Percentiles rank a stretch among this genome's conserved stretches.
Conservation (phyloP, 2,797 vertebrate species). For the Sebastes vulpes region DNA sequence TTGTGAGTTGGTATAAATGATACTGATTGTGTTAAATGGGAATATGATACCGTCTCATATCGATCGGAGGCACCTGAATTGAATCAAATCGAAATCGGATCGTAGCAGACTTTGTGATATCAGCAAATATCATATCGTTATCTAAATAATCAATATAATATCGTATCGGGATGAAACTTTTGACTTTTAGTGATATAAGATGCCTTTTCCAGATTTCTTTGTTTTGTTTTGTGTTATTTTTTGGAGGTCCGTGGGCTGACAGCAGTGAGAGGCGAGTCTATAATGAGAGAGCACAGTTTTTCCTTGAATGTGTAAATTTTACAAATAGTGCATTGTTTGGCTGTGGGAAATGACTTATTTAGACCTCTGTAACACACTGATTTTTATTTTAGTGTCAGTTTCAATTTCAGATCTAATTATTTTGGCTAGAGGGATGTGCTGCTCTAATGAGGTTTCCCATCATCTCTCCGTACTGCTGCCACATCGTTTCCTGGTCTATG, state of each 20-base stretch:
- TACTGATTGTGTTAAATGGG: too few species aligned
- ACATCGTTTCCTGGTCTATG: background rate
- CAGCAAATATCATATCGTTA: too few species aligned
- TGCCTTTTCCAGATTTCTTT: background rate
- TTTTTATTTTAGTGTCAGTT: background rate
- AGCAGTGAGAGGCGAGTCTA: background rate
- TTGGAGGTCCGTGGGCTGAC: background rate
- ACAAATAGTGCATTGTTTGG: background rate
- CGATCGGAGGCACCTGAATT: too few species aligned
- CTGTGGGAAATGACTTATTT: background rate
- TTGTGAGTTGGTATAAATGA: too few species aligned
- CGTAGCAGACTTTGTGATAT: too few species aligned
- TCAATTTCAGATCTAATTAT: background rate
- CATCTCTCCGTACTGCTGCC: background rate
- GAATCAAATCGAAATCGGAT: too few species aligned
- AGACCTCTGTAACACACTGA: background rate
- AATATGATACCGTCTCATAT: rapidly evolving
- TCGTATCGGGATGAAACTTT: background rate
- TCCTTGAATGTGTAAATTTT: background rate
- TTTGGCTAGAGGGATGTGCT: background rate
- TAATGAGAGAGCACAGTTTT: background rate
- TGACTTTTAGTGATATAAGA: background rate
- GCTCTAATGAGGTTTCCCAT: background rate
- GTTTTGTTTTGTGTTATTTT: background rate
- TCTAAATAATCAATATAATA: too few species aligned